Evolutionary conservation across 2,113 vertebrate genomes (phyloP), one percentile per base, ranked within the genome.

Genomic region (Halichoerus grypus): DNA sequence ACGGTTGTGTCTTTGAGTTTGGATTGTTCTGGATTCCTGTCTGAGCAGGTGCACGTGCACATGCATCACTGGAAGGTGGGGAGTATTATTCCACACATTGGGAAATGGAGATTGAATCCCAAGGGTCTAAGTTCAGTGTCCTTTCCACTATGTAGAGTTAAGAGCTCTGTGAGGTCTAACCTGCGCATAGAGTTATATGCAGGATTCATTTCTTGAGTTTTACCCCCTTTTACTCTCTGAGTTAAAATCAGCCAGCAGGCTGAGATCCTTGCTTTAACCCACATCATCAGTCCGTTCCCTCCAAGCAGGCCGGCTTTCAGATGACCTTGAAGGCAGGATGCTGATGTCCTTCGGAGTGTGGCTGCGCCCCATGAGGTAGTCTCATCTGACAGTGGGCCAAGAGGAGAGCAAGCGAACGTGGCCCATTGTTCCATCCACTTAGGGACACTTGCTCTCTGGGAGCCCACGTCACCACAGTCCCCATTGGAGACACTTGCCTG

Each of bases 171-270:
- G 42, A 21, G 61, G 11, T 69, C 49, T 57, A 36, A 51, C 33
- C 21, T 84, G 28, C 28, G 22, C 9, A 5, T 0, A 39, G 49
- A n/a, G 16, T 61, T 90, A 49, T 31, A 81, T 85, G 12, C 3
- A 1, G 21, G 3, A 18, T 39, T 69, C 57, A n/a, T 76, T 57
- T n/a, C 16, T 57, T 92, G 72, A 82, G 26, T 69, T 71, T 31
- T 11, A 14, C 5, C 28, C 33, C 39, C 39, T 74, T 36, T 46
- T 74, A 86, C 19, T 74, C 63, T 39, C 0, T 22, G 39, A 82
- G 14, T 93, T 90, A 79, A 90, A 91, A 65, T 72, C 61, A 59
- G 49, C 22, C 80, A 80, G 90, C 82, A 74, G 42, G 21, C 69
- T 76, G 53, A 86, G n/a, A 28, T 49, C 24, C 22, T 13, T 3